Percentiles rank a stretch among this genome's conserved stretches.
Conservation (phyloP, 2,113 vertebrate species). For the Corythornis madagascariensis region DNA sequence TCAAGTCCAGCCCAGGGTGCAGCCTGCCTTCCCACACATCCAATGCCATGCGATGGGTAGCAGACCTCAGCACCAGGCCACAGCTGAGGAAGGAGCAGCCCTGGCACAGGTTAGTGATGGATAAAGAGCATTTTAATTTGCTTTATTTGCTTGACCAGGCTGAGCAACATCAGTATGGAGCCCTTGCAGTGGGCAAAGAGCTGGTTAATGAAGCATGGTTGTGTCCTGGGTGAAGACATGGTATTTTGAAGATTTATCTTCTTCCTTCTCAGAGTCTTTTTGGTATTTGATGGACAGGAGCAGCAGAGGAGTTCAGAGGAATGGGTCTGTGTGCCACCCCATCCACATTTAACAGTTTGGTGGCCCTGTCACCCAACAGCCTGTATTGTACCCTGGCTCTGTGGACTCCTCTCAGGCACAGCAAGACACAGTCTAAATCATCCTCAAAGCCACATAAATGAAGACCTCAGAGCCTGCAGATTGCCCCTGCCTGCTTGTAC, state of each 20-base stretch:
- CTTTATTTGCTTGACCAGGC: background rate
- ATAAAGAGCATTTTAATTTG: background rate
- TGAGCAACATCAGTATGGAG: background rate
- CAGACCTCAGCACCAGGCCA: background rate
- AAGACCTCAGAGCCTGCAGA: background rate
- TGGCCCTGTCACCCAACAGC: background rate
- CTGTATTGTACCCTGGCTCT: background rate
- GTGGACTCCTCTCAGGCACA: background rate
- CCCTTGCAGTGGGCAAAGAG: background rate
- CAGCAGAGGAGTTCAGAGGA: background rate
- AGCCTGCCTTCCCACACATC: rapidly evolving
- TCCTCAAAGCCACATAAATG: rapidly evolving
- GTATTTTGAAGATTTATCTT: background rate
- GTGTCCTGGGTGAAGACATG: background rate
- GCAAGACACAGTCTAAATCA: background rate
- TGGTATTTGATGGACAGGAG: background rate
- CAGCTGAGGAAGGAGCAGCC: background rate
- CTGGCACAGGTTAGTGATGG: rapidly evolving
- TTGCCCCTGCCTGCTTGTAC: background rate
- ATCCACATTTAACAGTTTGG: background rate
- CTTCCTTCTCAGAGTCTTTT: background rate
- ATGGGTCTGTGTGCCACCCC: background rate
- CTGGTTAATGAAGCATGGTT: background rate
- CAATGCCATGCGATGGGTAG: background rate
- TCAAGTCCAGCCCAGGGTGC: background rate